These are phyloP conservation scores for Sinella curviseta DNA, from an alignment of 1,140 invertebrate species.

Conservation along the genomic window DNA sequence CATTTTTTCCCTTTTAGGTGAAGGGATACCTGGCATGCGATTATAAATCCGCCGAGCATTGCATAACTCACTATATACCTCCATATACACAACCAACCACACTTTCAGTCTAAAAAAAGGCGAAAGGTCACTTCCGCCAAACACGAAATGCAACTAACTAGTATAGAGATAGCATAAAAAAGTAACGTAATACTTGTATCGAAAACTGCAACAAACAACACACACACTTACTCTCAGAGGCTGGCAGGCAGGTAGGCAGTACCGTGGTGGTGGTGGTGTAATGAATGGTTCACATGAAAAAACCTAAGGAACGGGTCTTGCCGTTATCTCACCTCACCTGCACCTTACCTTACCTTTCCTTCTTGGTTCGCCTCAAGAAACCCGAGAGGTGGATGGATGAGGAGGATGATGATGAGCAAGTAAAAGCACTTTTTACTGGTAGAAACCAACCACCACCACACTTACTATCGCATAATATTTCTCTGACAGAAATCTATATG, in stretches of 20 bases:
- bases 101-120: neutral
- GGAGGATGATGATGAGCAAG: too few relatives aligned
- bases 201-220: neutral
- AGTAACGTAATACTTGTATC: neutral
- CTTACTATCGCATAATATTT: neutral
- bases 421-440: neutral
- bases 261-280: neutral
- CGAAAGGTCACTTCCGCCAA: conserved; percentile 48
- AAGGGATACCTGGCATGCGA: too few relatives aligned
- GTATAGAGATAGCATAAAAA: neutral
- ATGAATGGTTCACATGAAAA: neutral
- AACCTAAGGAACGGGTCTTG: conserved; percentile 45
- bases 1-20: too few relatives aligned
- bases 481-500: too few relatives aligned
- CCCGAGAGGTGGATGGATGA: neutral
- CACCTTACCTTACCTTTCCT: neutral
- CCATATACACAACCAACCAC: too few relatives aligned
- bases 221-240: too few relatives aligned
- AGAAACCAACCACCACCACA: neutral
- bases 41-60: too few relatives aligned
- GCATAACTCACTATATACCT: too few relatives aligned
- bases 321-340: conserved; percentile 46
- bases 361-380: neutral
- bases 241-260: neutral
- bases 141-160: neutral